Evolutionary conservation across 2,888 invertebrate species (phyloP).

Genomic region (Morpho deidamia): DNA sequence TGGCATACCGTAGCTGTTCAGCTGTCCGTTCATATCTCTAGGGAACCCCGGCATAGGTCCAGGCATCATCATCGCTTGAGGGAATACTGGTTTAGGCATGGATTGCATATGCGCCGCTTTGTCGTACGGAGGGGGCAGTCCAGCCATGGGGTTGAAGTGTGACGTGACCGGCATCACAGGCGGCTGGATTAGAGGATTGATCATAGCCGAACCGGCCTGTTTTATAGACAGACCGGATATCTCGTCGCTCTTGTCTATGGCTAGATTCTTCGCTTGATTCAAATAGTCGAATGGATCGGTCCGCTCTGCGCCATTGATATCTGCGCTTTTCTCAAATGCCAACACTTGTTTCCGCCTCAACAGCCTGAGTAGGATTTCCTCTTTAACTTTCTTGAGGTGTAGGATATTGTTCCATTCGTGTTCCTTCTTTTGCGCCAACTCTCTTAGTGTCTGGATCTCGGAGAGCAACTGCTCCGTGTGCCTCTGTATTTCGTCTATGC

Average conservation of each 20-base stretch:
- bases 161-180: conserved; percentile 57
- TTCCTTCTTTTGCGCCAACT: conserved; percentile 88
- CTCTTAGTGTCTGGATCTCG: conserved; percentile 84
- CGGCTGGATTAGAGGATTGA: conserved; percentile 54
- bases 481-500: conserved; percentile 78
- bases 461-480: conserved; percentile 81
- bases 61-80: conserved; percentile 63
- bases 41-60: conserved; percentile 60
- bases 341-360: conserved; percentile 83
- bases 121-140: conserved; percentile 66
- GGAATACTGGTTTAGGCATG: conserved; percentile 65
- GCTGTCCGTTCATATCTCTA: conserved; percentile 76
- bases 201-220: conserved; percentile 48
- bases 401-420: conserved; percentile 91
- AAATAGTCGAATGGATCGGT: conserved; percentile 65
- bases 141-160: conserved; percentile 62
- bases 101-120: conserved; percentile 62
- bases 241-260: conserved; percentile 70
- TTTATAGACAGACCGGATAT: conserved; percentile 66
- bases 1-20: conserved; percentile 67
- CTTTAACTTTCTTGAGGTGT: conserved; percentile 89
- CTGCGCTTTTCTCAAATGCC: conserved; percentile 61
- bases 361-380: conserved; percentile 86
- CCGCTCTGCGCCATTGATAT: conserved; percentile 56
- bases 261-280: conserved; percentile 61